These are phyloP conservation scores for Syrphus vitripennis DNA, from an alignment of 2,888 invertebrate genomes.

Conservation along the genomic window DNA sequence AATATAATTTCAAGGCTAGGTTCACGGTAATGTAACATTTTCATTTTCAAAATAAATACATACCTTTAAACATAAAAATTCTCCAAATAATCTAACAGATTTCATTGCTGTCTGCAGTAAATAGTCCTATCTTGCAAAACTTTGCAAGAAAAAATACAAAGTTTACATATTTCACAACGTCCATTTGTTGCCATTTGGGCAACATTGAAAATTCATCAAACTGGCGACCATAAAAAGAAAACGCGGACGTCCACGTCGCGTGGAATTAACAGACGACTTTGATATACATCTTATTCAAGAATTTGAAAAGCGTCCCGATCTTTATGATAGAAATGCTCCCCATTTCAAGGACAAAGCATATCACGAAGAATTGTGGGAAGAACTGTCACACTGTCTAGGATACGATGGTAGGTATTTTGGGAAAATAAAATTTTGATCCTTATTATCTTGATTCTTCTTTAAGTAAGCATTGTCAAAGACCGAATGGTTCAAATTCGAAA, in stretches of 20 bases:
- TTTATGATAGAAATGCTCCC: conserved; percentile 75
- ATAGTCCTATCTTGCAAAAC: background rate
- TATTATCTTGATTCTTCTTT: background rate
- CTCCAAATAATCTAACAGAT: background rate
- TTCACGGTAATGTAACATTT: background rate
- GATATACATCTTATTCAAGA: conserved; percentile 74
- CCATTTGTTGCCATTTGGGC: background rate
- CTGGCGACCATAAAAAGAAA: conserved; percentile 73
- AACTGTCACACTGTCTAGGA: conserved; percentile 73
- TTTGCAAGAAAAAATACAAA: background rate
- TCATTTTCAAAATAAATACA: no score
- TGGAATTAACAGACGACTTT: conserved; percentile 73
- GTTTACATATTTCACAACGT: background rate
- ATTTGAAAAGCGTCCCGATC: conserved; percentile 74
- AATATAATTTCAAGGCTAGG: background rate
- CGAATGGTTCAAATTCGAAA: conserved; percentile 76
- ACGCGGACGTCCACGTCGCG: conserved; percentile 75
- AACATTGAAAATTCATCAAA: conserved; percentile 24
- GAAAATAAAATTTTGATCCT: background rate
- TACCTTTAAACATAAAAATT: background rate
- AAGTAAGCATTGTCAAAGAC: conserved; percentile 74
- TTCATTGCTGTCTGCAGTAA: background rate
- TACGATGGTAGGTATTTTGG: conserved; percentile 69
- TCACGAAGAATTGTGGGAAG: conserved; percentile 74
- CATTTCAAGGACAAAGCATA: conserved; percentile 75